Evolutionary conservation across 1,140 invertebrate species (phyloP).

Genomic region (Macrobrachium nipponense): DNA sequence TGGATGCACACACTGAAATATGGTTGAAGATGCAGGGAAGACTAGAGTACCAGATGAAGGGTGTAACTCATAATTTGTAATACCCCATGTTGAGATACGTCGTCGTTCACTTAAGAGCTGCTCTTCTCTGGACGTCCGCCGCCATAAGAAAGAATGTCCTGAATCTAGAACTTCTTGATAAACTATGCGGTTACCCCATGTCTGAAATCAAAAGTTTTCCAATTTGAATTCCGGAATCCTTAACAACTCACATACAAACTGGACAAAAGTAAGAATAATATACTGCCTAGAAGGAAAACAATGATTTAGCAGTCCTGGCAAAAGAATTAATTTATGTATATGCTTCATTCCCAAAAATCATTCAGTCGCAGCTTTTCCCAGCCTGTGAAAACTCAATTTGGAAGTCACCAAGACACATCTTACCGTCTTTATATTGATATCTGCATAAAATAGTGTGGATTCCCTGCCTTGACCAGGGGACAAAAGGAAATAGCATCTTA

Average conservation of each 20-base stretch:
- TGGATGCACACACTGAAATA: conserved; percentile 84
- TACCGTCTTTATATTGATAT: conserved; percentile 59
- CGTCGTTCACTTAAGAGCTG: conserved; percentile 92
- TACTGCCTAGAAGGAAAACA: background rate
- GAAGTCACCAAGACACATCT: background rate
- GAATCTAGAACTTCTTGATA: conserved; percentile 62
- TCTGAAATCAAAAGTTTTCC: conserved; percentile 30
- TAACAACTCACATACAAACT: background rate
- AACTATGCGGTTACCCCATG: conserved; percentile 46
- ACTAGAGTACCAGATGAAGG: conserved; percentile 83
- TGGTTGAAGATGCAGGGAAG: conserved; percentile 87
- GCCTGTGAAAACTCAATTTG: too few species aligned
- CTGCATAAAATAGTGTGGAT: conserved; percentile 63
- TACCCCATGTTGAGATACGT: conserved; percentile 89
- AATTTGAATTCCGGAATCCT: background rate
- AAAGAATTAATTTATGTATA: too few species aligned
- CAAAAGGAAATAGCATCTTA: conserved; percentile 62
- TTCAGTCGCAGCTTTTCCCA: too few species aligned
- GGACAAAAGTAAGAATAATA: too few species aligned
- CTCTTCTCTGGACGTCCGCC: conserved; percentile 80
- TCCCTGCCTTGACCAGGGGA: conserved; percentile 64
- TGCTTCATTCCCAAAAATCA: too few species aligned
- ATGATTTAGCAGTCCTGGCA: too few species aligned
- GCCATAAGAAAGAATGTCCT: conserved; percentile 56
- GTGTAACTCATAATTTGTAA: conserved; percentile 92